Conservation (phyloP, 2,888 invertebrate species). For the Nymphalis c-album region DNA sequence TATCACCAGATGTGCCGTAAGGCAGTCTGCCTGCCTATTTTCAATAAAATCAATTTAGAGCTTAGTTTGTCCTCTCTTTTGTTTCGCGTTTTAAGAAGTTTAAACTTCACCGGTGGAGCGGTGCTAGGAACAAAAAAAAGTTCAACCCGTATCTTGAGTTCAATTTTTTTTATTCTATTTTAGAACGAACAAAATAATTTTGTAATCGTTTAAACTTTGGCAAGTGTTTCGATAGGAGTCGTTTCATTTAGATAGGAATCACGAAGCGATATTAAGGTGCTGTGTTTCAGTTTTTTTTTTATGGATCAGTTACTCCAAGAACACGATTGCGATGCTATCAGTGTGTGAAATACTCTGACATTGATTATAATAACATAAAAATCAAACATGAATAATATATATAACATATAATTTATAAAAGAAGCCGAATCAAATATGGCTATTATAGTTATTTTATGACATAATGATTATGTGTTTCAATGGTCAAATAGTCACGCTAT, state of each 20-base stretch:
- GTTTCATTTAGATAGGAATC: conserved; percentile 2
- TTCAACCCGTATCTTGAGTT: conserved; percentile 11
- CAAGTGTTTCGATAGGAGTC: not conserved
- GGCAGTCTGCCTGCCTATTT: too few relatives aligned
- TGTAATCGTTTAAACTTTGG: conserved; percentile 7
- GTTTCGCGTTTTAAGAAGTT: conserved; percentile 15
- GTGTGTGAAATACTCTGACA: too few relatives aligned
- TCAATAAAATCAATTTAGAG: not conserved
- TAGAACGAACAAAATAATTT: not conserved
- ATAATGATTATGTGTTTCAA: conserved; percentile 8
- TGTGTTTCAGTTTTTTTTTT: not conserved
- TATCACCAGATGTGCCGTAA: too few relatives aligned
- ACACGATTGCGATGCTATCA: too few relatives aligned
- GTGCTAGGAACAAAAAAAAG: conserved; percentile 8
- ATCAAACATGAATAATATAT: too few relatives aligned
- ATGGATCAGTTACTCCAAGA: too few relatives aligned
- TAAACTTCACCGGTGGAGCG: conserved; percentile 8
- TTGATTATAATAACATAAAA: too few relatives aligned
- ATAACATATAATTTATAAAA: too few relatives aligned
- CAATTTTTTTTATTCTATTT: conserved; percentile 11
- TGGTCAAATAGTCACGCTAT: conserved; percentile 26
- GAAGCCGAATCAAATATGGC: not conserved
- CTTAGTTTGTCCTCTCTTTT: not conserved
- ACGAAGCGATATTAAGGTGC: not conserved
- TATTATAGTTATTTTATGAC: conserved; percentile 1